These are phyloP conservation scores for Rattus rattus DNA, from an alignment of 2,113 vertebrate genomes.

Conservation along the genomic window DNA sequence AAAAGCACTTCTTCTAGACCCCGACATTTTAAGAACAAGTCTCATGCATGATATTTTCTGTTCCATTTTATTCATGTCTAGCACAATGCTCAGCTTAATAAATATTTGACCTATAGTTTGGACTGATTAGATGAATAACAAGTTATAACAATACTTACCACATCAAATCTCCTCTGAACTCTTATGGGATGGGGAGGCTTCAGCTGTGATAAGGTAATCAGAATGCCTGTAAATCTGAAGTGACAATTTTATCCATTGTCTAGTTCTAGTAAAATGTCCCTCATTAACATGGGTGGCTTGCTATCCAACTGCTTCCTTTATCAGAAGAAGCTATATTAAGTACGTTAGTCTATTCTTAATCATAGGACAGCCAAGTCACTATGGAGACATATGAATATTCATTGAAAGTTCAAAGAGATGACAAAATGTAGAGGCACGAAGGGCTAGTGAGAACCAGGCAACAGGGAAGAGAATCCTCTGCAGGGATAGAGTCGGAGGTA, in stretches of 20 bases:
- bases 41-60: not conserved
- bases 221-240: not conserved
- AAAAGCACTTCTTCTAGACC: not conserved
- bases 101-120: conserved; percentile 33
- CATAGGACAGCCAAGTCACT: conserved; percentile 8
- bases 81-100: not conserved
- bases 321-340: conserved; percentile 57
- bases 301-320: conserved; percentile 17
- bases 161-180: not conserved
- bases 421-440: not conserved
- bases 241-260: not conserved
- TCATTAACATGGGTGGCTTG: conserved; percentile 51
- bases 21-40: not conserved
- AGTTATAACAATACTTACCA: conserved; percentile 37
- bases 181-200: not conserved
- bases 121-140: conserved; percentile 26
- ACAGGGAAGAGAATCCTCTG: not conserved
- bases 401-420: conserved; percentile 45
- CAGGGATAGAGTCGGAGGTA: not conserved
- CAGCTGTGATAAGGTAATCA: not conserved
- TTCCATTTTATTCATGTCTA: not conserved
- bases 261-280: conserved; percentile 24
- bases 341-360: conserved; percentile 61
- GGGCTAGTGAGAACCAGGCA: not conserved
- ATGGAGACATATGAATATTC: conserved; percentile 60